A percentile compares a stretch with the other conserved stretches of the same genome.
Conservation (phyloP, 2,113 vertebrate genomes). For the Nipponia nippon region DNA sequence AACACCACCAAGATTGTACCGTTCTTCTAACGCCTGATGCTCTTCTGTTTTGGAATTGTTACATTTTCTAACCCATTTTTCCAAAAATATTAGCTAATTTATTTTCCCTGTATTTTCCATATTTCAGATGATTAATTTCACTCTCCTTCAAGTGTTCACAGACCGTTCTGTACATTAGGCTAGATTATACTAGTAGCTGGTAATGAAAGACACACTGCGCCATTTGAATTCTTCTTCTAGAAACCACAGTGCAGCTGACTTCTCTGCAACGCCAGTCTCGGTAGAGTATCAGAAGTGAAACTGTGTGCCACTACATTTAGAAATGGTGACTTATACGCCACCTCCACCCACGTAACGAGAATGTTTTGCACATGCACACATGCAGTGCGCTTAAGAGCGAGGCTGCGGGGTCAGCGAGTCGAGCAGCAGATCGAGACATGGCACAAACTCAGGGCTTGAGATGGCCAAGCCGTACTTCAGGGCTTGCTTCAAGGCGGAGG, state of each 20-base stretch:
- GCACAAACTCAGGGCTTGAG: background rate
- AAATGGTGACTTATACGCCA: background rate
- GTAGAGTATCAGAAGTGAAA: background rate
- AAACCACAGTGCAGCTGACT: background rate
- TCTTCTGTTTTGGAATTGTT: background rate
- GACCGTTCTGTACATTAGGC: background rate
- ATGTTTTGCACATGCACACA: background rate
- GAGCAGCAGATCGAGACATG: background rate
- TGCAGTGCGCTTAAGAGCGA: background rate
- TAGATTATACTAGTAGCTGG: background rate
- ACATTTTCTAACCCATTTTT: background rate
- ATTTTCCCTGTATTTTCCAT: background rate
- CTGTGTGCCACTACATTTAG: background rate
- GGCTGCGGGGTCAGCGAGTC: rapidly evolving
- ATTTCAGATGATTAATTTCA: background rate
- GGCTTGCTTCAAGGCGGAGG: background rate
- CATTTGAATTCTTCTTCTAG: background rate
- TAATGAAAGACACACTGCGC: background rate
- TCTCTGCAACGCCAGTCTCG: background rate
- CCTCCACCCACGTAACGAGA: background rate
- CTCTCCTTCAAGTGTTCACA: background rate
- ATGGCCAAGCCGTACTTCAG: rapidly evolving
- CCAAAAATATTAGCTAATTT: background rate
- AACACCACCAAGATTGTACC: rapidly evolving
- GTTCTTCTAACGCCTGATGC: background rate